Percentiles rank a stretch among this genome's conserved stretches.
Evolutionary conservation across 2,888 invertebrate species (phyloP).

Genomic region (Yponomeuta malinellus): DNA sequence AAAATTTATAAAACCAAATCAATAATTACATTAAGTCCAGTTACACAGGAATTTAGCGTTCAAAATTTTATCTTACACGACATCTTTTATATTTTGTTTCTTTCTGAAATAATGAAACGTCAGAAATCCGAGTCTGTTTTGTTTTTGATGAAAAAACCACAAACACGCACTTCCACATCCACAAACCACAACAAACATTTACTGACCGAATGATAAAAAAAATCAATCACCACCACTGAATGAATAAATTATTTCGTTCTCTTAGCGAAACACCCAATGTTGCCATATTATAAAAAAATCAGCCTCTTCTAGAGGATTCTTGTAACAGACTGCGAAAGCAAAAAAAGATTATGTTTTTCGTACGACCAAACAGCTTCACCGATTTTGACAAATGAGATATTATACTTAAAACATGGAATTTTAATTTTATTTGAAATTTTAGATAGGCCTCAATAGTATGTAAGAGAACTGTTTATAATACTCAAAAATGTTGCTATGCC

Average conservation of each 20-base stretch:
- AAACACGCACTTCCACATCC: not conserved
- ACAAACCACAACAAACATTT: not conserved
- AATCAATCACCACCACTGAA: not conserved
- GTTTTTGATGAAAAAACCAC: constrained; percentile 11
- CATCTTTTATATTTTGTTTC: constrained; percentile 33
- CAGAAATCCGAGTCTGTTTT: constrained; percentile 10
- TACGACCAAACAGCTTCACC: too few species aligned
- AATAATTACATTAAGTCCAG: constrained; percentile 26
- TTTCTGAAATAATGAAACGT: constrained; percentile 33
- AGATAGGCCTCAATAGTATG: too few species aligned
- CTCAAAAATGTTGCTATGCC: too few species aligned
- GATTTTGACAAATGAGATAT: too few species aligned
- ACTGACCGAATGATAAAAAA: constrained; percentile 5
- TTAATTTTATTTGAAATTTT: too few species aligned
- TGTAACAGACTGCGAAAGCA: too few species aligned
- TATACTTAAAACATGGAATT: too few species aligned
- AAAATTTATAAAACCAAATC: constrained; percentile 26
- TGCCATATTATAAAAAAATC: not conserved
- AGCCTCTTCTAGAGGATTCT: not conserved
- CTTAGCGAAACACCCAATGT: not conserved
- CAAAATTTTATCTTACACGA: constrained; percentile 22
- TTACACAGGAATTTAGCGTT: constrained; percentile 42
- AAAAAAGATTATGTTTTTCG: too few species aligned
- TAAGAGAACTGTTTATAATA: too few species aligned
- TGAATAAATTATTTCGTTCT: not conserved